A percentile compares a stretch with the other conserved stretches of the same genome.
phyloP scores from a whole-genome alignment of 2,888 invertebrate genomes.

The Leptinotarsa juncta region DNA sequence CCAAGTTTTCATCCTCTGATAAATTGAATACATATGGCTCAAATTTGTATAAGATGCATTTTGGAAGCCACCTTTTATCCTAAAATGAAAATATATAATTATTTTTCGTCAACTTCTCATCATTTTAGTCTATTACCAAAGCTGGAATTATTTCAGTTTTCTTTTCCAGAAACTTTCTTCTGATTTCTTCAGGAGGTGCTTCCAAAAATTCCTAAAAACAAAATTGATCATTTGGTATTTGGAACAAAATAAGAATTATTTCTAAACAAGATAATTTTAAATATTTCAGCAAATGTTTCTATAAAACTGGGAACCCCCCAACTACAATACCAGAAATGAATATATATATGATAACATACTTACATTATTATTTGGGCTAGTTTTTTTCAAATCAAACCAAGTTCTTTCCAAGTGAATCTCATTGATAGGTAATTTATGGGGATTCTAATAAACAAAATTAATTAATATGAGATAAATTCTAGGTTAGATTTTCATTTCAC shows the following conservation, averaged over 20 bases:
- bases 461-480: background rate
- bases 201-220: constrained; percentile 53
- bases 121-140: constrained; percentile 49
- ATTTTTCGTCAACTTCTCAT: constrained; percentile 4
- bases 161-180: constrained; percentile 51
- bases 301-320: background rate
- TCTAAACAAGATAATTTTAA: background rate
- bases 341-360: constrained; percentile 27
- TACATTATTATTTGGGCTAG: constrained; percentile 50
- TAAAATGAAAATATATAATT: constrained; percentile 37
- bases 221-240: background rate
- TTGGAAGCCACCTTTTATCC: constrained; percentile 59
- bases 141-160: constrained; percentile 58
- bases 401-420: constrained; percentile 59
- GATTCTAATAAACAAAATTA: constrained; percentile 68
- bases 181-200: constrained; percentile 43
- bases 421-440: constrained; percentile 71
- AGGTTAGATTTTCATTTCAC: constrained; percentile 39
- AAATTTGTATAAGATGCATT: constrained; percentile 52
- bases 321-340: background rate
- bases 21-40: constrained; percentile 57
- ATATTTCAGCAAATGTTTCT: background rate
- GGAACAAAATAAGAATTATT: background rate
- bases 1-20: constrained; percentile 54
- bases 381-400: constrained; percentile 50